Evolutionary conservation across 2,797 vertebrate genomes (phyloP).

Genomic region (Eupleurogrammus muticus): DNA sequence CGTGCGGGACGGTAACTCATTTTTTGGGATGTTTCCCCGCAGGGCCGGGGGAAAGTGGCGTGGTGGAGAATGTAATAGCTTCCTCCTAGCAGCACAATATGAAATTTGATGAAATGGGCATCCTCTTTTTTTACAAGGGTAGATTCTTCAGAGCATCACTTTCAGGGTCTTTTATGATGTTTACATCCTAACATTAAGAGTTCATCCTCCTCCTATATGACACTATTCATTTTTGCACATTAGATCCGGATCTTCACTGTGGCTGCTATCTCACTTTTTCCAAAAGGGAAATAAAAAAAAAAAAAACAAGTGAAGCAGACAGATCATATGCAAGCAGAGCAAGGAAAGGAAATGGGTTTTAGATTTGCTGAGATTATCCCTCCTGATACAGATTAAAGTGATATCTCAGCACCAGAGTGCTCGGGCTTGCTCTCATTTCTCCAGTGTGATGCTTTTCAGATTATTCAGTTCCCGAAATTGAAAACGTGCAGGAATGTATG

Average conservation of each 20-base stretch:
- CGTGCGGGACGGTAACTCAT: constrained; percentile 2
- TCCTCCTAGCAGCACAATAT: constrained; percentile 26
- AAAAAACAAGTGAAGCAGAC: constrained; percentile 45
- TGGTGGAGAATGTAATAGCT: constrained; percentile 30
- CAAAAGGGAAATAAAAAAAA: constrained; percentile 38
- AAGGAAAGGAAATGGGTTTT: constrained; percentile 54
- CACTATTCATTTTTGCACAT: constrained; percentile 9
- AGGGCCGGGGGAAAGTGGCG: constrained; percentile 1
- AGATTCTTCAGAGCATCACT: constrained; percentile 2
- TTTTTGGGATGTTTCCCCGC: constrained; percentile 20
- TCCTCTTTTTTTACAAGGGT: neutral
- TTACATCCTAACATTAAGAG: constrained; percentile 12
- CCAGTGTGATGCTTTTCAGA: constrained; percentile 1
- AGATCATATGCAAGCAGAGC: constrained; percentile 36
- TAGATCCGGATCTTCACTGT: constrained; percentile 16
- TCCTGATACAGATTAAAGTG: constrained; percentile 37
- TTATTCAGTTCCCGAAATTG: constrained; percentile 12
- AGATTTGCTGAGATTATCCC: constrained; percentile 47
- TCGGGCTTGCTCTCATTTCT: constrained; percentile 4
- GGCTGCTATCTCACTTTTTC: constrained; percentile 31
- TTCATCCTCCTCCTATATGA: neutral
- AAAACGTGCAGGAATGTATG: constrained; percentile 2
- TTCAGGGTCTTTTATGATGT: neutral
- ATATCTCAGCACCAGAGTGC: constrained; percentile 41
- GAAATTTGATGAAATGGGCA: constrained; percentile 20